Base-by-base conservation (phyloP, 2,113 vertebrate genomes). In the Chaetorhynchus papuensis region DNA sequence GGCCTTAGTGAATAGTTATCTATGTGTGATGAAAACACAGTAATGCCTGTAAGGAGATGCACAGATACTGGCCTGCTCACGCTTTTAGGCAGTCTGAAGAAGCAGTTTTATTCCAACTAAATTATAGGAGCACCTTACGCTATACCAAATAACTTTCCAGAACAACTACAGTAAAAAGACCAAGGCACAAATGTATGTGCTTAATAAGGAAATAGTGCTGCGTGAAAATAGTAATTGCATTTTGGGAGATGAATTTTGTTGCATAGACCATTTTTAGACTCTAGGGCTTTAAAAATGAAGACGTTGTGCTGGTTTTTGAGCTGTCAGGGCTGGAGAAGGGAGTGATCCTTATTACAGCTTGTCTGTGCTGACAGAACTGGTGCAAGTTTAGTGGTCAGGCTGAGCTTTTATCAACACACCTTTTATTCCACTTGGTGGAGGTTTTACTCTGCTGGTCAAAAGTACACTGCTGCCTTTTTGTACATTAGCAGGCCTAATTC, bases 381-480 rank as follows among this genome's bases (percentile, higher is more conserved):
- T 74, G 49, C 44, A 78, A 82, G 44, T 37, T 44, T 6, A 56
- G 87, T 24, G 74, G 72, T 56, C 80, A 87, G 94, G 72, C 80
- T 84, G 94, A 81, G 80, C 86, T 92, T 93, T 89, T 84, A 83
- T 86, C 94, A 87, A 59, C 47, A 28, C 5, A 41, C 30, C 63
- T 93, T 94, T 78, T 85, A 94, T 96, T 93, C 70, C 77, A 69
- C 76, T 78, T 82, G 72, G 53, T 91, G 57, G 80, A 91, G 72
- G 91, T 81, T 96, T 95, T 82, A 75, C 64, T 78, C 77, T 6
- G 47, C 45, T 89, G 93, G 93, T 89, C 86, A 91, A 71, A 94
- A 96, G 85, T 44, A 85, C 89, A 80, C 70, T 28, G 14, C 31
- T 70, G 65, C 75, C 85, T 93, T 86, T 83, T 92, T 88, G 71